Percentiles rank a stretch among this genome's conserved stretches.
Conservation (phyloP, 1,140 invertebrate species). For the Panagrolaimus sp. region DNA sequence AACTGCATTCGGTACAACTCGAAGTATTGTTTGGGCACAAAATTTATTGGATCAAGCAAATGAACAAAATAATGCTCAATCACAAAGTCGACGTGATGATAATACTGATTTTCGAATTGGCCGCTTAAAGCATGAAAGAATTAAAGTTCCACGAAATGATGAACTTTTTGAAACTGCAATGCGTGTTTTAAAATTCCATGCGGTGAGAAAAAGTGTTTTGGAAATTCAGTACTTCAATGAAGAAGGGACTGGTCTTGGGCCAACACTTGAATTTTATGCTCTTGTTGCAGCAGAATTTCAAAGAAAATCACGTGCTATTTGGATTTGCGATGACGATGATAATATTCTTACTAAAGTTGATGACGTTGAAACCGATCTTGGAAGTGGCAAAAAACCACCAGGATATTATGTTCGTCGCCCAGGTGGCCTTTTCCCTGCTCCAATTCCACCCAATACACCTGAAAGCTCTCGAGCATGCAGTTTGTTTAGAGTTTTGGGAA, state of each 20-base stretch:
- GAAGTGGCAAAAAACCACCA: conserved; percentile 68
- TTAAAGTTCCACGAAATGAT: conserved; percentile 75
- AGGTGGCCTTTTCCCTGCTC: conserved; percentile 86
- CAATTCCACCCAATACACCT: conserved; percentile 69
- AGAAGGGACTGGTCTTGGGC: conserved; percentile 95
- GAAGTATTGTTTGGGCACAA: conserved; percentile 94
- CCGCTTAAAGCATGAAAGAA: conserved; percentile 90
- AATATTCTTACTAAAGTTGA: conserved; percentile 22
- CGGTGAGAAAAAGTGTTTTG: conserved; percentile 82
- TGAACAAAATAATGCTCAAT: conserved; percentile 63
- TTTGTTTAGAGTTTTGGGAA: conserved; percentile 81
- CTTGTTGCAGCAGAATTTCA: conserved; percentile 79
- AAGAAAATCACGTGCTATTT: conserved; percentile 78
- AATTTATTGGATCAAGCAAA: conserved; percentile 74
- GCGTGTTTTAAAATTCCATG: conserved; percentile 86
- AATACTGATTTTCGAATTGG: conserved; percentile 85
- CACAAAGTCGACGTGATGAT: conserved; percentile 73
- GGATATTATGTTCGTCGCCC: conserved; percentile 77
- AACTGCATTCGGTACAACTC: conserved; percentile 52
- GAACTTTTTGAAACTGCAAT: conserved; percentile 85
- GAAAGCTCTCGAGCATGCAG: conserved; percentile 48
- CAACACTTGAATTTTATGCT: conserved; percentile 95
- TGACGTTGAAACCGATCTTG: conserved; percentile 60
- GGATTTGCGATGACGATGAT: conserved; percentile 79
- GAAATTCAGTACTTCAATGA: conserved; percentile 92